Evolutionary conservation across 2,797 vertebrate species (phyloP).

Genomic region (Lutra lutra): DNA sequence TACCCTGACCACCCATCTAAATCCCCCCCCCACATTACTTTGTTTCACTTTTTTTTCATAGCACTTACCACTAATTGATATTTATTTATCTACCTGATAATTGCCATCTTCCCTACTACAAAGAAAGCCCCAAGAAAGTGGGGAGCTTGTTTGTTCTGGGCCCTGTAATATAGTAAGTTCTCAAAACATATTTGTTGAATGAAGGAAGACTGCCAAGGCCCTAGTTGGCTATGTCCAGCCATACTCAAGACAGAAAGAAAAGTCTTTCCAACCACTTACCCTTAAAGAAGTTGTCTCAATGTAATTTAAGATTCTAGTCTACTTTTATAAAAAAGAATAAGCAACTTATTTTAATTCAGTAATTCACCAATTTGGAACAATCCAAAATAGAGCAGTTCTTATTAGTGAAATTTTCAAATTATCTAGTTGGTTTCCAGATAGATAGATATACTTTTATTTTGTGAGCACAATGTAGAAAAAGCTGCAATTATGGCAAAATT

Average conservation of each 20-base stretch:
- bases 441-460: not conserved
- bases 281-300: conserved; percentile 7
- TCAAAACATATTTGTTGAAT: conserved; percentile 11
- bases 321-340: not conserved
- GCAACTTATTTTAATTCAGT: conserved; percentile 8
- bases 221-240: not conserved
- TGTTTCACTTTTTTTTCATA: conserved; percentile 21
- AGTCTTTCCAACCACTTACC: not conserved
- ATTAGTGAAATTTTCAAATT: conserved; percentile 39
- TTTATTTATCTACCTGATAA: not conserved
- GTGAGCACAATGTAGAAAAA: not conserved
- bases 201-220: not conserved
- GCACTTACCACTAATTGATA: not conserved
- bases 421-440: conserved; percentile 34
- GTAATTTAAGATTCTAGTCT: not conserved
- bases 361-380: conserved; percentile 40
- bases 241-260: not conserved
- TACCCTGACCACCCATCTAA: not conserved
- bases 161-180: not conserved
- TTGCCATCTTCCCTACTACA: not conserved
- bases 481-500: not conserved
- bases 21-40: not conserved
- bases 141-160: not conserved
- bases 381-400: not conserved
- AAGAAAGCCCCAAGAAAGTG: not conserved